Evolutionary conservation across 2,797 vertebrate genomes (phyloP).

Genomic region (Trematomus bernacchii): DNA sequence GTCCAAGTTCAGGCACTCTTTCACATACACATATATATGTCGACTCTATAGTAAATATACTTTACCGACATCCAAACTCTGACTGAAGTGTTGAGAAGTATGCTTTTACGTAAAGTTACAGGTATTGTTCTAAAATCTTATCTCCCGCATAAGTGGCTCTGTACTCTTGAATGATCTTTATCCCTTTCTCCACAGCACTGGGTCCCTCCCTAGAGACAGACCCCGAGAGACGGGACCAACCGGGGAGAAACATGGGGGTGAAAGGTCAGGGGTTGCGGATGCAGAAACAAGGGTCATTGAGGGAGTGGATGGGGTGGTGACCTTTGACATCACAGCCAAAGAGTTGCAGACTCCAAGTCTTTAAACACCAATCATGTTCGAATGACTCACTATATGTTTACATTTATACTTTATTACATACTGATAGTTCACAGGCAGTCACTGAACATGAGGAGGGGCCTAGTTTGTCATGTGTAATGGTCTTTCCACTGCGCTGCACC

Average conservation of each 20-base stretch:
- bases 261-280: constrained; percentile 64
- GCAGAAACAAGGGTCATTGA: constrained; percentile 60
- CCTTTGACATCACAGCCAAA: constrained; percentile 58
- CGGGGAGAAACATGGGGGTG: constrained; percentile 41
- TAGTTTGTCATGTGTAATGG: constrained; percentile 1
- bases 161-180: constrained; percentile 33
- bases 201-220: constrained; percentile 25
- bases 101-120: background rate
- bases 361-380: constrained; percentile 37
- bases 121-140: constrained; percentile 15
- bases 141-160: background rate
- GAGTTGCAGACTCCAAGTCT: constrained; percentile 56
- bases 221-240: constrained; percentile 35
- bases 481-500: background rate
- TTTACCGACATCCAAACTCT: background rate
- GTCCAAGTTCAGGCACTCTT: constrained; percentile 20
- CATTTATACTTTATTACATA: constrained; percentile 19
- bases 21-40: background rate
- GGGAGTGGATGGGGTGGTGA: constrained; percentile 61
- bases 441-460: background rate
- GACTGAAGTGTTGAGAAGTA: background rate
- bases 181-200: constrained; percentile 16
- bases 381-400: constrained; percentile 26
- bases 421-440: constrained; percentile 18
- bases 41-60: background rate